phyloP scores from a whole-genome alignment of 2,888 invertebrate genomes.

The Entomobrya proxima region DNA sequence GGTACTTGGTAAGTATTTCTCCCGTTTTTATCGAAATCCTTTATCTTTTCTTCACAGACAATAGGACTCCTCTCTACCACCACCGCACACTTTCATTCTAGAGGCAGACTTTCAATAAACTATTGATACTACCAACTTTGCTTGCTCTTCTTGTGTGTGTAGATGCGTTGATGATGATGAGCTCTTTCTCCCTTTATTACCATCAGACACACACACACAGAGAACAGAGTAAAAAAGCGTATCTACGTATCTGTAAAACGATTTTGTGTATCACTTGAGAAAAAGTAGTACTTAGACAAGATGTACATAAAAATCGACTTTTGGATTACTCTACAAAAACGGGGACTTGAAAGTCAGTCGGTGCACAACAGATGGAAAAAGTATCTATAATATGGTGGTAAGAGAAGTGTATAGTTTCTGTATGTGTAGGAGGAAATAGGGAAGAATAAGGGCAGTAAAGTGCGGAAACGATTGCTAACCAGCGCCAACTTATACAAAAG shows the following conservation, averaged over 20 bases:
- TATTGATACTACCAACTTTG: constrained; percentile 16
- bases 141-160: background rate
- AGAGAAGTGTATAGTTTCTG: no score
- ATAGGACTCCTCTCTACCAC: background rate
- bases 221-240: background rate
- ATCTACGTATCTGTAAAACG: background rate
- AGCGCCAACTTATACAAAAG: constrained; percentile 6
- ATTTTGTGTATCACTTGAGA: background rate
- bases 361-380: background rate
- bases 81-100: constrained; percentile 6
- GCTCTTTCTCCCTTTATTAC: constrained; percentile 1
- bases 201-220: background rate
- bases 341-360: background rate
- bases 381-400: constrained; percentile 5
- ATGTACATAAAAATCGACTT: constrained; percentile 58
- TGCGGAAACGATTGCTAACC: constrained; percentile 57
- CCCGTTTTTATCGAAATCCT: constrained; percentile 17
- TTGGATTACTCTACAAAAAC: constrained; percentile 30
- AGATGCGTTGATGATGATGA: background rate
- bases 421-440: background rate
- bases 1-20: background rate
- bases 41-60: constrained; percentile 36
- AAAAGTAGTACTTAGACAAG: background rate
- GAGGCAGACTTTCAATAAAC: constrained; percentile 30
- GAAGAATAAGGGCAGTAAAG: constrained; percentile 31